These are phyloP conservation scores for Helobdella robusta DNA, from an alignment of 2,888 invertebrate genomes.

Conservation along the genomic window DNA sequence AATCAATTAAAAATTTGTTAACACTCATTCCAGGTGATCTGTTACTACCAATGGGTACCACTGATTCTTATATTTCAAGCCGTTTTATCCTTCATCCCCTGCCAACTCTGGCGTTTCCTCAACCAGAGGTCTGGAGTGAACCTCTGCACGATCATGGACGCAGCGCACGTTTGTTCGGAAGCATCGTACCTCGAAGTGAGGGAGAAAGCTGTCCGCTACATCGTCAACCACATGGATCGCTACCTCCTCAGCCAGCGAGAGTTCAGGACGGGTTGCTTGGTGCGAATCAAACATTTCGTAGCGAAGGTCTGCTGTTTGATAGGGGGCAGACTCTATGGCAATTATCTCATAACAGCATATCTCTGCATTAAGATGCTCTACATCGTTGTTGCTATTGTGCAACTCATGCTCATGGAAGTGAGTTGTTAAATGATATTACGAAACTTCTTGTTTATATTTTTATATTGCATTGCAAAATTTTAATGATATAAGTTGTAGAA, in stretches of 20 bases:
- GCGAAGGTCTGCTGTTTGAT: constrained; percentile 47
- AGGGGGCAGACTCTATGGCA: constrained; percentile 49
- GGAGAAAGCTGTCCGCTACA: constrained; percentile 47
- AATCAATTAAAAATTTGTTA: no score
- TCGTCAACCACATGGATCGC: constrained; percentile 51
- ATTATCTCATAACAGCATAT: constrained; percentile 52
- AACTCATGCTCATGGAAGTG: constrained; percentile 52
- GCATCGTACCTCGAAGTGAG: constrained; percentile 36
- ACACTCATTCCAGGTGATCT: no score
- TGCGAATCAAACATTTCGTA: constrained; percentile 45
- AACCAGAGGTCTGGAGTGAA: constrained; percentile 36
- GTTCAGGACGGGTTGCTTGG: constrained; percentile 47
- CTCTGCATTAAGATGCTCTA: constrained; percentile 51
- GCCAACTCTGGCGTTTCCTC: constrained; percentile 34
- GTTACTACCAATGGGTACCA: constrained; percentile 38
- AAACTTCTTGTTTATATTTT: no score
- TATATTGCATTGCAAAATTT: no score
- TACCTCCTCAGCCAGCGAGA: constrained; percentile 50
- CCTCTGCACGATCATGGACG: constrained; percentile 35
- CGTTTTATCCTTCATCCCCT: constrained; percentile 34
- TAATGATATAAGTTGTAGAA: no score
- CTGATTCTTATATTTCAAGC: constrained; percentile 37
- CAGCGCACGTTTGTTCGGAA: constrained; percentile 36
- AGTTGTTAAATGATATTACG: no score
- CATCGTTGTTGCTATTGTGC: constrained; percentile 51